Conservation (phyloP, 2,888 invertebrate species). For the Orchesellides sinensis region DNA sequence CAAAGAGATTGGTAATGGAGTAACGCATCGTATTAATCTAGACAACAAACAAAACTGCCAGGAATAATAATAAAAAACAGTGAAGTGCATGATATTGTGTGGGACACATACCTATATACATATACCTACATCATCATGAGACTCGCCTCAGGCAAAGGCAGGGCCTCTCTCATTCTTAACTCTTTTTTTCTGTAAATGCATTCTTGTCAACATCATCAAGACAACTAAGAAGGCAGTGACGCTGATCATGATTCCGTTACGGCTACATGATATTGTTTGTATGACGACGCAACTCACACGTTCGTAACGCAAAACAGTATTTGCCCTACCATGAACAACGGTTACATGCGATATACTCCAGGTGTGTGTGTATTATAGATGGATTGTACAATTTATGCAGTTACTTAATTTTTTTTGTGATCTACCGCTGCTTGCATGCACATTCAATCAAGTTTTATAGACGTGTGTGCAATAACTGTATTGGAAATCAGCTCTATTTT, state of each 20-base stretch:
- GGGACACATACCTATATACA: conserved; percentile 27
- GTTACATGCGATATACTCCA: neutral
- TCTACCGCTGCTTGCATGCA: neutral
- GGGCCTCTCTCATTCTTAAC: conserved; percentile 46
- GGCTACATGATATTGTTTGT: conserved; percentile 2
- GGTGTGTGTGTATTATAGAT: no score
- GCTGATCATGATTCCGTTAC: conserved; percentile 43
- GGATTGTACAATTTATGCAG: neutral
- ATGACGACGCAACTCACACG: neutral
- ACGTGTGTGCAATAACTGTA: neutral
- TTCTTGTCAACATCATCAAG: conserved; percentile 47
- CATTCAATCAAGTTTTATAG: conserved; percentile 22
- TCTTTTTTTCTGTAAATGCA: conserved; percentile 35
- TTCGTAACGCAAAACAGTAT: neutral
- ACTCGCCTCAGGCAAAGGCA: conserved; percentile 61
- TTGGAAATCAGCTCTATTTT: conserved; percentile 13
- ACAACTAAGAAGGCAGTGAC: conserved; percentile 29
- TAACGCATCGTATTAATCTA: no score
- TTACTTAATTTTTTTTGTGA: neutral
- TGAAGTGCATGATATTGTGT: conserved; percentile 47
- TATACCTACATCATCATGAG: no score
- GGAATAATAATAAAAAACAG: conserved; percentile 13
- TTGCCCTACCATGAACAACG: neutral
- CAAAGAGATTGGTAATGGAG: no score
- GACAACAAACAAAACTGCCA: no score